A percentile compares a stretch with the other conserved stretches of the same genome.
Evolutionary conservation across 2,888 invertebrate species (phyloP).

Genomic region (Conchocele bisecta): DNA sequence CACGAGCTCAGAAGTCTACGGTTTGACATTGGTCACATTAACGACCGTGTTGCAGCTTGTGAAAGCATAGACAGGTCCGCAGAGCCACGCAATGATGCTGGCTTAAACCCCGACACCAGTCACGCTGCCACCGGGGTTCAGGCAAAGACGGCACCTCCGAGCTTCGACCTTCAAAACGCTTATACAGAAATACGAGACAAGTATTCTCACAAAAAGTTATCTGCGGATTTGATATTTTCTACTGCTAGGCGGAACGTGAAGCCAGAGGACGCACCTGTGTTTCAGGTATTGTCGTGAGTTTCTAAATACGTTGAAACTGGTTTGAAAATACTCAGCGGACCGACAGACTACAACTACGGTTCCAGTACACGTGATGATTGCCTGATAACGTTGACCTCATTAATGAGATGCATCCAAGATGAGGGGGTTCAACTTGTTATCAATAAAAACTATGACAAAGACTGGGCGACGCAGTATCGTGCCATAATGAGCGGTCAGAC

Average conservation of each 20-base stretch:
- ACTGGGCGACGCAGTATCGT: conserved; percentile 5
- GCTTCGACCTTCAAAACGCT: not conserved
- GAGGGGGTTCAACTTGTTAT: conserved; percentile 4
- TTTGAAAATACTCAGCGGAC: not conserved
- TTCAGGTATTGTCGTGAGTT: not conserved
- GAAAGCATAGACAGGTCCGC: too few species aligned
- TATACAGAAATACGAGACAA: not conserved
- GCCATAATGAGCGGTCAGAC: conserved; percentile 9
- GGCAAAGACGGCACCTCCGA: not conserved
- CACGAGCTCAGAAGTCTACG: too few species aligned
- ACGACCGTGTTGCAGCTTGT: too few species aligned
- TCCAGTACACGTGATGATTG: too few species aligned
- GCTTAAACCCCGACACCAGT: too few species aligned
- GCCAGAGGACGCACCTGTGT: not conserved
- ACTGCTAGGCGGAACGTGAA: not conserved
- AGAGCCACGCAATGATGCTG: too few species aligned
- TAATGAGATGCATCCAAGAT: not conserved
- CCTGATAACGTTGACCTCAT: not conserved
- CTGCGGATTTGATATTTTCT: not conserved
- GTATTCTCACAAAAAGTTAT: not conserved
- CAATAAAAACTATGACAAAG: conserved; percentile 13
- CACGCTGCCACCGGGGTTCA: not conserved
- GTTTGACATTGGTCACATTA: too few species aligned
- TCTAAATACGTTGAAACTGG: not conserved
- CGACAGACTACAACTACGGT: too few species aligned